A percentile compares a stretch with the other conserved stretches of the same genome.
Evolutionary conservation across 2,113 vertebrate genomes (phyloP).

Genomic region (Toxostoma redivivum): DNA sequence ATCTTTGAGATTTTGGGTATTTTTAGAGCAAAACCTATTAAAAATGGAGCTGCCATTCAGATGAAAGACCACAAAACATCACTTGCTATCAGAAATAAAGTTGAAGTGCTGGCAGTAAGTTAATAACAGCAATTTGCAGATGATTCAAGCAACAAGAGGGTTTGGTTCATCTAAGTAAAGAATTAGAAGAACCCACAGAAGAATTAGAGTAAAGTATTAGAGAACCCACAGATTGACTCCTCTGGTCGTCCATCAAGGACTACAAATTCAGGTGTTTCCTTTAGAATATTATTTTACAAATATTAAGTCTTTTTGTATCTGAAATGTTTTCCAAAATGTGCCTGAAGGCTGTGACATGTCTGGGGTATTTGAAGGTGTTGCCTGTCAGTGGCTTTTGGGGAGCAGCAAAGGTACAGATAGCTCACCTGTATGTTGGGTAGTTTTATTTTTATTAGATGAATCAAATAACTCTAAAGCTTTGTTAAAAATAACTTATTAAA

Average conservation of each 20-base stretch:
- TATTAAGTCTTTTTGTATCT: neutral
- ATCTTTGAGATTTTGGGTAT: neutral
- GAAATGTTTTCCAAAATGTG: neutral
- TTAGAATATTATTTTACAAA: neutral
- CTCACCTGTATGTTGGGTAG: neutral
- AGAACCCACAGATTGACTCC: neutral
- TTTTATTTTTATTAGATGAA: neutral
- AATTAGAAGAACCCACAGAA: too few species aligned
- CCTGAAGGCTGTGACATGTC: neutral
- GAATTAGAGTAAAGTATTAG: too few species aligned
- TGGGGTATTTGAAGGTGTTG: neutral
- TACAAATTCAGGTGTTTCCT: neutral
- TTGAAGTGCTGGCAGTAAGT: neutral
- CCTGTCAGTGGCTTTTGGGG: neutral
- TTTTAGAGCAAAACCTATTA: neutral
- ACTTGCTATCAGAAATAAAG: neutral
- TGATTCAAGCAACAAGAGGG: neutral
- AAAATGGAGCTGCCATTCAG: neutral
- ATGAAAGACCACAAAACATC: neutral
- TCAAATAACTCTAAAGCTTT: neutral
- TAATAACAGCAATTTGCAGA: neutral
- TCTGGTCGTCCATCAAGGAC: neutral
- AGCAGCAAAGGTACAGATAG: neutral
- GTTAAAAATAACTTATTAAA: neutral
- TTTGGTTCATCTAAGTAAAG: neutral